Evolutionary conservation across 1,140 invertebrate species (phyloP).

Genomic region (Goniozus legneri): DNA sequence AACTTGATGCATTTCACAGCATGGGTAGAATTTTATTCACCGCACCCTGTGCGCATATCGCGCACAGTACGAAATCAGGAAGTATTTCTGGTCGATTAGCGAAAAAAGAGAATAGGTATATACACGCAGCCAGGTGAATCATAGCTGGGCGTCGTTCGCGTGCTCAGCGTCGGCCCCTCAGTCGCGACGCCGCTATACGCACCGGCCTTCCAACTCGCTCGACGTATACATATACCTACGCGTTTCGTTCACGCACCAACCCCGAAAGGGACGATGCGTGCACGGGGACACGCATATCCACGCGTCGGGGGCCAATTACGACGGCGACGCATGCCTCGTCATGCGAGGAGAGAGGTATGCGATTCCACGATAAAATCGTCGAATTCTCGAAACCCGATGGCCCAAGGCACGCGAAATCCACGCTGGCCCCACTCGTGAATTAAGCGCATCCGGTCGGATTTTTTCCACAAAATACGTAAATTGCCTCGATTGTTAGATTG

Average conservation of each 20-base stretch:
- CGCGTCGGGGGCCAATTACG: constrained; percentile 28
- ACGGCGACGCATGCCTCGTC: constrained; percentile 32
- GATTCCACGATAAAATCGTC: background rate
- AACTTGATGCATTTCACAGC: too few relatives aligned
- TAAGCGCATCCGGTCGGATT: too few relatives aligned
- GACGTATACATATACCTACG: too few relatives aligned
- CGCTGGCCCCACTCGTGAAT: too few relatives aligned
- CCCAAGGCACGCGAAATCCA: background rate
- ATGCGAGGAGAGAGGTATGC: constrained; percentile 19
- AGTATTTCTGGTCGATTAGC: too few relatives aligned
- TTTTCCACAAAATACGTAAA: too few relatives aligned
- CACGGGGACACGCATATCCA: constrained; percentile 26
- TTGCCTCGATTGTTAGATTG: too few relatives aligned
- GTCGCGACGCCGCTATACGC: background rate
- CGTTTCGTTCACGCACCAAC: too few relatives aligned
- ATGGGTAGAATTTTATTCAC: too few relatives aligned
- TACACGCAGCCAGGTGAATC: background rate
- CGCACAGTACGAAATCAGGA: too few relatives aligned
- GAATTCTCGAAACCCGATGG: background rate
- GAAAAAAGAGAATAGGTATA: background rate
- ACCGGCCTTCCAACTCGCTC: background rate
- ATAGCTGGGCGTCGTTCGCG: background rate
- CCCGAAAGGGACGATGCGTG: too few relatives aligned
- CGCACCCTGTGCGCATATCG: too few relatives aligned
- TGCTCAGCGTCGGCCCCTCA: background rate